Evolutionary conservation across 1,140 invertebrate genomes (phyloP), one percentile per base, ranked within the genome.

Genomic region (Drosophila teissieri): DNA sequence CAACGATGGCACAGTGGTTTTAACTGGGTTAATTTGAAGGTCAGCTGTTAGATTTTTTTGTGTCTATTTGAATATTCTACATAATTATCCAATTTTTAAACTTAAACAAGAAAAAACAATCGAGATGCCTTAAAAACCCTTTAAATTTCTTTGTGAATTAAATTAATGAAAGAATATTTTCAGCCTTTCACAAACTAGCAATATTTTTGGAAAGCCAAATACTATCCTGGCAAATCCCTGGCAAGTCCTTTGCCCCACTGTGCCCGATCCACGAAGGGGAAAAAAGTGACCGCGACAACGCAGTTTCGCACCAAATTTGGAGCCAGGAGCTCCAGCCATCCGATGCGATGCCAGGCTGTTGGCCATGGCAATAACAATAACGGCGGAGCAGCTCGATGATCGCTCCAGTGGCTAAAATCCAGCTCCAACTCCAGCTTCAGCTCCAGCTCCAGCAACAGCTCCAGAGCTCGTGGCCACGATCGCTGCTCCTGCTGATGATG

Each of bases 241-340:
- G n/a, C 24, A 0, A 0, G 2, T 10, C 0, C 19, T 15, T 22
- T 7, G 10, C 27, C 27, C 45, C 80, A 89, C 83, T 73, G 84
- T 86, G 65, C 61, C 45, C 57, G 60, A 57, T 63, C 55, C 68
- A 45, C 39, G 58, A 80, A 70, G 76, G 46, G 27, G 63, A 19
- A 42, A 72, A 49, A 63, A 62, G 62, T 65, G 58, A 52, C 78
- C 53, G 58, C 75, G 75, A 80, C 83, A 80, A 88, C 77, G 84
- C 77, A 89, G 84, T 83, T 89, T 89, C 84, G 84, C 84, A 89
- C 84, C 84, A 89, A 89, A 89, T 89, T 89, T 89, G 84, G 84
- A 78, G 80, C 80, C 60, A 64, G 77, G 78, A 81, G 79, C 57
- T 75, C 37, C 24, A 63, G 62, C 34, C 44, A 40, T 55, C 68